Evolutionary conservation across 23 tunicate species (phyloP).

Genomic region (Styela clava): DNA sequence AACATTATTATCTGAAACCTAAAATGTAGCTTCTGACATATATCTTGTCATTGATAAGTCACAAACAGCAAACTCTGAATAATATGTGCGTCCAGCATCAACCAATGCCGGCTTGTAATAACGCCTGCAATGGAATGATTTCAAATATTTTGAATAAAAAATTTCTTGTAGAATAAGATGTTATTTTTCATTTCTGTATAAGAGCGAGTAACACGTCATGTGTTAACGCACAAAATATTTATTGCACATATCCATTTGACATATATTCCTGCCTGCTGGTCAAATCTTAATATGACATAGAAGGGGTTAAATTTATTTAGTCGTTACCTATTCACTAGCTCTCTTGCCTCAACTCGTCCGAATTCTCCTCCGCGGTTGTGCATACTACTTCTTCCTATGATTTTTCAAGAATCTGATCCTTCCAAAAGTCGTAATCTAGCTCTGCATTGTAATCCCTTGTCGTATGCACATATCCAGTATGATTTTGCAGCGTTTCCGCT

Average conservation of each 20-base stretch:
- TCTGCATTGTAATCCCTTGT: constrained; percentile 5
- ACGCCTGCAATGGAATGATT: not conserved
- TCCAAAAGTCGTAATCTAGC: constrained; percentile 9
- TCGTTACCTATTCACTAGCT: not conserved
- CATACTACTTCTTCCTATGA: not conserved
- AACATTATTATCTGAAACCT: too few species aligned
- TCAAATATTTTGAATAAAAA: not conserved
- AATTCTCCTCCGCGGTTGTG: constrained; percentile 19
- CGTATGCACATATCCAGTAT: constrained; percentile 20
- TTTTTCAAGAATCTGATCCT: not conserved
- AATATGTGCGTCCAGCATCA: too few species aligned
- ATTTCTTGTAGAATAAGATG: not conserved
- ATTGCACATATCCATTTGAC: not conserved
- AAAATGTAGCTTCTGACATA: too few species aligned
- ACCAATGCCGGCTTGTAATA: too few species aligned
- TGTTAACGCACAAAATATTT: too few species aligned
- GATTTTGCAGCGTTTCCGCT: not conserved
- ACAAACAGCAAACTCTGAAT: too few species aligned
- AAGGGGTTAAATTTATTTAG: not conserved
- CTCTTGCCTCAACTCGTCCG: constrained; percentile 24
- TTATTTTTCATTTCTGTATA: too few species aligned
- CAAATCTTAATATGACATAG: too few species aligned
- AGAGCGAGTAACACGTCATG: too few species aligned
- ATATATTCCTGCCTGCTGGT: too few species aligned
- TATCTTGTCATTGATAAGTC: too few species aligned